Evolutionary conservation across 35 echinoderm and acorn worm genomes (phyloP).

Genomic region (Apostichopus japonicus): DNA sequence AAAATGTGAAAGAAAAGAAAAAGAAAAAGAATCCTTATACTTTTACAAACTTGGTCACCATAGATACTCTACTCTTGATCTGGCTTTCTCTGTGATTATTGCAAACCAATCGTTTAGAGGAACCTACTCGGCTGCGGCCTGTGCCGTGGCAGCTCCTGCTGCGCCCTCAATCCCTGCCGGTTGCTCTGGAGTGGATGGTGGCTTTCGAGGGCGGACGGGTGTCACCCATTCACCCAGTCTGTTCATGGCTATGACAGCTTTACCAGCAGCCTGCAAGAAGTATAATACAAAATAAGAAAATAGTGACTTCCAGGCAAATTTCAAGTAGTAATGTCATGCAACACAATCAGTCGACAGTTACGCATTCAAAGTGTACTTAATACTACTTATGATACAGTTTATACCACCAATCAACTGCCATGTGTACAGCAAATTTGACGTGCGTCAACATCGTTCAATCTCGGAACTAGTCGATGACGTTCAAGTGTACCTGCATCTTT

Average conservation of each 20-base stretch:
- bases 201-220: slow-evolving; percentile 40
- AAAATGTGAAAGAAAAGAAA: not conserved
- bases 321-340: too few relatives aligned
- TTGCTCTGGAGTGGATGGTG: slow-evolving; percentile 7
- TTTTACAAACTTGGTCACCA: not conserved
- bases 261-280: slow-evolving; percentile 59
- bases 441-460: too few relatives aligned
- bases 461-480: too few relatives aligned
- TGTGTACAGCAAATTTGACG: too few relatives aligned
- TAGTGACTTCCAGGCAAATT: not conserved
- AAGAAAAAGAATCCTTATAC: not conserved
- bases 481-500: too few relatives aligned
- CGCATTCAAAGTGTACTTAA: too few relatives aligned
- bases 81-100: not conserved
- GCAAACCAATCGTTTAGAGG: not conserved
- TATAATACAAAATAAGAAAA: not conserved
- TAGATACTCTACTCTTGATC: not conserved
- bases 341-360: too few relatives aligned
- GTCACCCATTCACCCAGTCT: slow-evolving; percentile 63
- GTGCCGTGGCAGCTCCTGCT: slow-evolving; percentile 33
- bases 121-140: not conserved
- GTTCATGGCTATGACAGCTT: slow-evolving; percentile 78
- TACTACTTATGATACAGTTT: too few relatives aligned
- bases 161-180: slow-evolving; percentile 9
- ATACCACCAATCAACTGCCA: too few relatives aligned